Percentiles rank a stretch among this genome's conserved stretches.
Evolutionary conservation across 1,140 invertebrate genomes (phyloP).

Genomic region (Drosophila ambigua): DNA sequence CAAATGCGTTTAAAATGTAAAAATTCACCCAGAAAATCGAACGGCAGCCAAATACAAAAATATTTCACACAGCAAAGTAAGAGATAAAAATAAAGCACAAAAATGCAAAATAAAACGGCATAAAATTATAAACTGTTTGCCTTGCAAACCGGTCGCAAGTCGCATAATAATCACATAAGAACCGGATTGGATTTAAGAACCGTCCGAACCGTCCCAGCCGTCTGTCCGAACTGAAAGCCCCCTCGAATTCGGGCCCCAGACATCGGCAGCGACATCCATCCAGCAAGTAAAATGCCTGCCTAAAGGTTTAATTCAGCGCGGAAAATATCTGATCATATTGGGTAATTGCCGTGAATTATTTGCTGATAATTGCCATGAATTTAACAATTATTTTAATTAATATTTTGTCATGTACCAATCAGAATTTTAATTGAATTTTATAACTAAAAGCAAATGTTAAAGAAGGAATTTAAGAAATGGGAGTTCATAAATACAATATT

Average conservation of each 20-base stretch:
- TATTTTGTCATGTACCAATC: too few relatives aligned
- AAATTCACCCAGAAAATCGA: slow-evolving; percentile 36
- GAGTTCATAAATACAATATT: neutral
- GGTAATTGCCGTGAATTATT: too few relatives aligned
- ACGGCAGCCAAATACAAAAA: slow-evolving; percentile 22
- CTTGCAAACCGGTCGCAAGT: slow-evolving; percentile 39
- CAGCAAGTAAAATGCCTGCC: slow-evolving; percentile 29
- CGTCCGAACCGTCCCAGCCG: slow-evolving; percentile 17
- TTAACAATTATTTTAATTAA: too few relatives aligned
- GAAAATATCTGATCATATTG: too few relatives aligned
- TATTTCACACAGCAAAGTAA: slow-evolving; percentile 24
- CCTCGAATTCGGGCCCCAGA: too few relatives aligned
- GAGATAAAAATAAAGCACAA: slow-evolving; percentile 25
- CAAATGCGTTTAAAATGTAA: slow-evolving; percentile 65
- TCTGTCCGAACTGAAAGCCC: slow-evolving; percentile 24
- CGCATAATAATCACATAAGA: slow-evolving; percentile 50
- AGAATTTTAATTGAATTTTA: neutral
- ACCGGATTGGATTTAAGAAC: slow-evolving; percentile 52
- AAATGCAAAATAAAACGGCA: slow-evolving; percentile 52
- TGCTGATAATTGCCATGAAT: too few relatives aligned
- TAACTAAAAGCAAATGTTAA: slow-evolving; percentile 3
- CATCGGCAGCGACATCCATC: slow-evolving; percentile 10
- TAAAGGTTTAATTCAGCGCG: neutral
- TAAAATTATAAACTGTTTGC: slow-evolving; percentile 54
- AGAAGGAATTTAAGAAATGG: neutral